phyloP scores from a whole-genome alignment of 2,113 vertebrate genomes.

The Paratilapia polleni region DNA sequence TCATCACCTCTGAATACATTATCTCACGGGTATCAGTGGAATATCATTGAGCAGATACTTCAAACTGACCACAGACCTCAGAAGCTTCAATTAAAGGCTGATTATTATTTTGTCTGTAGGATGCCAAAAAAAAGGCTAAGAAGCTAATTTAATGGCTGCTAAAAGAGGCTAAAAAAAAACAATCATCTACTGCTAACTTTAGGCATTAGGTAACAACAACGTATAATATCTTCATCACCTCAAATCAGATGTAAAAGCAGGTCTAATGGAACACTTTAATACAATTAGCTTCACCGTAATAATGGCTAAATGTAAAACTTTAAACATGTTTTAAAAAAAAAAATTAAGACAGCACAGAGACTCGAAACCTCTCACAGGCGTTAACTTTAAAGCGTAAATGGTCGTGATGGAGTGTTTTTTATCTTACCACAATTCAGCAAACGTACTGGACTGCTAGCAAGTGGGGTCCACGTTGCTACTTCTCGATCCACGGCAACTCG shows the following conservation, averaged over 20 bases:
- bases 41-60: background rate
- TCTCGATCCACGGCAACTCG: background rate
- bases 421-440: background rate
- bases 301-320: background rate
- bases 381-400: background rate
- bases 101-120: background rate
- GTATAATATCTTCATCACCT: background rate
- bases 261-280: background rate
- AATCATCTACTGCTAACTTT: background rate
- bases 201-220: background rate
- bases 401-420: background rate
- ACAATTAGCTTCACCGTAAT: no score
- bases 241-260: background rate
- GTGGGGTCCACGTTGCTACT: background rate
- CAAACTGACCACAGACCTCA: background rate
- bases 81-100: background rate
- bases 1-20: background rate
- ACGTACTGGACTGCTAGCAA: background rate
- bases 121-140: background rate
- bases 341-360: rapidly evolving
- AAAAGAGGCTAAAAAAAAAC: background rate
- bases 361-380: background rate
- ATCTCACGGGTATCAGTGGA: background rate
- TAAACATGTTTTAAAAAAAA: background rate
- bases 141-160: background rate